Percentiles rank a stretch among this genome's conserved stretches.
phyloP scores from a whole-genome alignment of 2,113 vertebrate genomes.

The Acrocephalus arundinaceus region DNA sequence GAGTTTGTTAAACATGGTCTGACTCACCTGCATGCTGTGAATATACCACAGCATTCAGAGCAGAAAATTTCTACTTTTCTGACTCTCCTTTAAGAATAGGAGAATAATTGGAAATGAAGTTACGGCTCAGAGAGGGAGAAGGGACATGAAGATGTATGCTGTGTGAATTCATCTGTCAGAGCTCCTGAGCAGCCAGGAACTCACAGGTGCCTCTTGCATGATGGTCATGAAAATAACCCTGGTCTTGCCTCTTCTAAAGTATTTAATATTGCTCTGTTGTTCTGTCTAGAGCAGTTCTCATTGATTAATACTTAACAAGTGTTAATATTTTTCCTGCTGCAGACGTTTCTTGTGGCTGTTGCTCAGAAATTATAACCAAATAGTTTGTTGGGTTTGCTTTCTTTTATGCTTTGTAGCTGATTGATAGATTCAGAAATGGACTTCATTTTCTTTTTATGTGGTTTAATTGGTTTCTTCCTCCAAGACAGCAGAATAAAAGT shows the following conservation, averaged over 20 bases:
- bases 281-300: neutral
- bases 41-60: neutral
- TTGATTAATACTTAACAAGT: conserved; percentile 48
- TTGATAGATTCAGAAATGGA: conserved; percentile 21
- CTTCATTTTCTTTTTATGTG: conserved; percentile 42
- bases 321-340: conserved; percentile 36
- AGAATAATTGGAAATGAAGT: conserved; percentile 18
- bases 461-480: conserved; percentile 53
- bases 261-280: conserved; percentile 27
- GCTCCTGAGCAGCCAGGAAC: neutral
- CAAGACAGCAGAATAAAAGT: conserved; percentile 27
- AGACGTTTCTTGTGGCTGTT: neutral
- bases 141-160: neutral
- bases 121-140: neutral
- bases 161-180: neutral
- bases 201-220: neutral
- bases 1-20: neutral
- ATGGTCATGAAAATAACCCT: conserved; percentile 10
- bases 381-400: neutral
- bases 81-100: neutral
- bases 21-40: neutral
- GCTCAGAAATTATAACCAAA: neutral
- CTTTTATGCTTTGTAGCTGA: conserved; percentile 5
- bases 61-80: conserved; percentile 9
- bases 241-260: neutral